phyloP scores from a whole-genome alignment of 2,113 vertebrate species.

The Quiscalus mexicanus region DNA sequence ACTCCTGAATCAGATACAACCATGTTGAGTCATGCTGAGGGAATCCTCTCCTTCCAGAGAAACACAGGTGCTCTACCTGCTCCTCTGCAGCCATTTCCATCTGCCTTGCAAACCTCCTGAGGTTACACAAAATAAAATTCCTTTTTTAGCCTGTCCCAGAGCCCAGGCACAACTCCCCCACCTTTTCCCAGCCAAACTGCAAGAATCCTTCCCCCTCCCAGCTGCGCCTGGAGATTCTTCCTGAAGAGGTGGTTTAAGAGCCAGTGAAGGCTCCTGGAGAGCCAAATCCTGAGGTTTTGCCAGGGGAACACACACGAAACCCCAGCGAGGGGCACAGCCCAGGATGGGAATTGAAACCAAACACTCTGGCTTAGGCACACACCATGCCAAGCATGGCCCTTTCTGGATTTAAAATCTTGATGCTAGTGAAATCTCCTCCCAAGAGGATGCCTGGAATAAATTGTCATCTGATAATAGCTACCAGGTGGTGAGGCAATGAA shows the following conservation, averaged over 20 bases:
- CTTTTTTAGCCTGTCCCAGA: neutral
- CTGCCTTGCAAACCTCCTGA: neutral
- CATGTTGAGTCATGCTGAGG: accelerated
- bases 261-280: neutral
- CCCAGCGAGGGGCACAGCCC: neutral
- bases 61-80: neutral
- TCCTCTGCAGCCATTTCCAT: neutral
- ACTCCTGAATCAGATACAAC: neutral
- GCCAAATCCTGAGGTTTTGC: neutral
- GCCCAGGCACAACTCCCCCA: neutral
- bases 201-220: too few species aligned
- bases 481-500: conserved; percentile 58
- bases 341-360: neutral
- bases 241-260: neutral
- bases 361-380: neutral
- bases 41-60: neutral
- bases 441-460: conserved; percentile 60
- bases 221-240: neutral
- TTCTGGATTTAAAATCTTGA: conserved; percentile 9
- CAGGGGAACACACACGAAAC: neutral
- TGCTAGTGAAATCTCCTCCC: conserved; percentile 42
- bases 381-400: neutral
- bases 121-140: neutral
- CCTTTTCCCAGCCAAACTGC: neutral
- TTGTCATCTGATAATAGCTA: conserved; percentile 69